A percentile compares a stretch with the other conserved stretches of the same genome.
Evolutionary conservation across 2,113 vertebrate species (phyloP).

Genomic region (Thermophis baileyi): DNA sequence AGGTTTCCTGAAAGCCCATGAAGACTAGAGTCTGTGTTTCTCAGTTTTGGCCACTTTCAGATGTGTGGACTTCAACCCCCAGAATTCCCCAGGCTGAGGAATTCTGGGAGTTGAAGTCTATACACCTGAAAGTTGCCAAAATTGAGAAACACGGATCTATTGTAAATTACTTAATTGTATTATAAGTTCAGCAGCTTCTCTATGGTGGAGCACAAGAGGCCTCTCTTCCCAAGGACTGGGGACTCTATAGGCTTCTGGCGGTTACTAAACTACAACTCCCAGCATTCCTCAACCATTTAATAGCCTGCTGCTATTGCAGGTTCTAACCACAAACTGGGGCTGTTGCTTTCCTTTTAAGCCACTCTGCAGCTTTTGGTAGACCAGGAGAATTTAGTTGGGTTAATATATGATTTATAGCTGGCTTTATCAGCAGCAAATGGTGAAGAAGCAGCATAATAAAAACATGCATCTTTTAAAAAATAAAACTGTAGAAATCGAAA

Average conservation of each 20-base stretch:
- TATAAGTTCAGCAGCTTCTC: not conserved
- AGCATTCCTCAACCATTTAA: not conserved
- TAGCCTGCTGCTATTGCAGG: not conserved
- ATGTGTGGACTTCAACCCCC: not conserved
- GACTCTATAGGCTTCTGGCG: not conserved
- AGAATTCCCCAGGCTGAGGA: not conserved
- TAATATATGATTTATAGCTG: not conserved
- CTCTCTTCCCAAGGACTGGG: not conserved
- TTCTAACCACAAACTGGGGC: slow-evolving; percentile 29
- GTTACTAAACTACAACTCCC: not conserved
- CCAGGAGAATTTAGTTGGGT: not conserved
- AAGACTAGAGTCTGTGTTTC: not conserved
- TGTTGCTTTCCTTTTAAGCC: slow-evolving; percentile 9
- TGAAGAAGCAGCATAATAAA: not conserved
- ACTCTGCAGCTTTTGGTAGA: not conserved
- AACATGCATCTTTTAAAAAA: not conserved
- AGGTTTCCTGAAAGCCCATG: not conserved
- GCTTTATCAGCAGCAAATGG: not conserved
- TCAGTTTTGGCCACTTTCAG: not conserved
- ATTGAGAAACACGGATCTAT: not conserved
- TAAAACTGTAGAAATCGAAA: not conserved
- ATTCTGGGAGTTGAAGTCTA: not conserved
- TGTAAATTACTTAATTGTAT: not conserved
- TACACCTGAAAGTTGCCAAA: not conserved
- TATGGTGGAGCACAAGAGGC: not conserved